phyloP scores from a whole-genome alignment of 2,797 vertebrate species.

The Pteropus rufus region DNA sequence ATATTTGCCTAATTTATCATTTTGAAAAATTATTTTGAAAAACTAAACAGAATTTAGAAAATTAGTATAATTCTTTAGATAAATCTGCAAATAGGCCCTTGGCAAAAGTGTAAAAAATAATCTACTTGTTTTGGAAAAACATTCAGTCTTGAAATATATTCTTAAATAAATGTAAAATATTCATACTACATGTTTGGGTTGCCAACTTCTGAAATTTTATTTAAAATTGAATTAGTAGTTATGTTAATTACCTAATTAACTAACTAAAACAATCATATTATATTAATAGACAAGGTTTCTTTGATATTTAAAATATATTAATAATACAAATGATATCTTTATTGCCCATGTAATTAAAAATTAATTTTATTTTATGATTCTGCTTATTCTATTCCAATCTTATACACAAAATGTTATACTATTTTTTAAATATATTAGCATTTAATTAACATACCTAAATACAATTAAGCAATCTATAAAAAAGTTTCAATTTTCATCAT shows the following conservation, averaged over 20 bases:
- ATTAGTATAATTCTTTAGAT: background rate
- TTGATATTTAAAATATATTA: slow-evolving; percentile 38
- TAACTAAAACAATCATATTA: slow-evolving; percentile 69
- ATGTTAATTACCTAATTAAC: slow-evolving; percentile 76
- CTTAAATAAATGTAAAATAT: background rate
- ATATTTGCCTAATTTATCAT: background rate
- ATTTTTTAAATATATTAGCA: background rate
- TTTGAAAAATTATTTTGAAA: background rate
- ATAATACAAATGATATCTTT: slow-evolving; percentile 43
- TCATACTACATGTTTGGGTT: slow-evolving; percentile 17
- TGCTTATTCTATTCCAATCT: background rate
- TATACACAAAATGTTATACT: background rate
- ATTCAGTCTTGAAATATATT: background rate
- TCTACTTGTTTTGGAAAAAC: background rate
- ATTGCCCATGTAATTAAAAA: background rate
- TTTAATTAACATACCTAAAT: background rate
- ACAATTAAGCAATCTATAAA: background rate
- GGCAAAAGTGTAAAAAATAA: background rate
- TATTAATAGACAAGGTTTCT: slow-evolving; percentile 73
- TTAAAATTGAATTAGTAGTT: slow-evolving; percentile 77
- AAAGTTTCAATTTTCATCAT: background rate
- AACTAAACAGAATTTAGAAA: background rate
- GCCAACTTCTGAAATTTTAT: slow-evolving; percentile 53
- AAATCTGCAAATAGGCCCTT: background rate
- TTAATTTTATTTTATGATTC: background rate